Evolutionary conservation across 2,888 invertebrate genomes (phyloP), one percentile per base, ranked within the genome.

Genomic region (Ophion costatus): DNA sequence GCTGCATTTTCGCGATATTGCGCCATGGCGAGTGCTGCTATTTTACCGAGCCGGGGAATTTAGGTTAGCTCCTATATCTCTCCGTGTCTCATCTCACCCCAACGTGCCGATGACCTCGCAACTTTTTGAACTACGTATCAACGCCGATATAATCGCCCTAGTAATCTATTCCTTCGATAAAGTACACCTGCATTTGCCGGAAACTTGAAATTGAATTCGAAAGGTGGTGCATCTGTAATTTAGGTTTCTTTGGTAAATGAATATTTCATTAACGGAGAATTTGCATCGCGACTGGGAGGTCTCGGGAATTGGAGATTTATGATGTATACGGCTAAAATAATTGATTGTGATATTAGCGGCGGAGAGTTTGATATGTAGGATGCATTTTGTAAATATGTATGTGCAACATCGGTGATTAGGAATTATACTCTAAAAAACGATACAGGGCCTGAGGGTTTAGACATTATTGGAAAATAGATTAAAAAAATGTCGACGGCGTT

Each of bases 331-430:
- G 69, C 2, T 29, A 17, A 10, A 66, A 38, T 66, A 38, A 33
- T 45, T 24, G 24, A 51, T 14, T 51, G 45, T 10, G 69, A 69
- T 45, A 51, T 69, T 9, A 51, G 14, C 9, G 17, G 51, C 17
- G 51, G 29, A 69, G 51, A 51, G 69, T 69, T 51, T 45, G 7
- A 24, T 45, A 24, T 51, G 24, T 51, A 24, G 45, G 45, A 69
- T 24, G 9, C 1, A n/a, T 69, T 51, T 51, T 69, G 51, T 22
- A 7, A 24, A 51, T 20, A 33, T 67, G 14, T 33, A 64, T 38
- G 38, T 67, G 20, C 14, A 38, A 20, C 11, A 11, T 11, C 11
- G 42, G 29, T 14, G 24, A 20, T 11, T 33, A 38, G 38, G 42
- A 63, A 63, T 29, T 17, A 29, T 20, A 9, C 0, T 6, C 38